Evolutionary conservation across 2,113 vertebrate genomes (phyloP), one percentile per base, ranked within the genome.

Genomic region (Cyanistes caeruleus): DNA sequence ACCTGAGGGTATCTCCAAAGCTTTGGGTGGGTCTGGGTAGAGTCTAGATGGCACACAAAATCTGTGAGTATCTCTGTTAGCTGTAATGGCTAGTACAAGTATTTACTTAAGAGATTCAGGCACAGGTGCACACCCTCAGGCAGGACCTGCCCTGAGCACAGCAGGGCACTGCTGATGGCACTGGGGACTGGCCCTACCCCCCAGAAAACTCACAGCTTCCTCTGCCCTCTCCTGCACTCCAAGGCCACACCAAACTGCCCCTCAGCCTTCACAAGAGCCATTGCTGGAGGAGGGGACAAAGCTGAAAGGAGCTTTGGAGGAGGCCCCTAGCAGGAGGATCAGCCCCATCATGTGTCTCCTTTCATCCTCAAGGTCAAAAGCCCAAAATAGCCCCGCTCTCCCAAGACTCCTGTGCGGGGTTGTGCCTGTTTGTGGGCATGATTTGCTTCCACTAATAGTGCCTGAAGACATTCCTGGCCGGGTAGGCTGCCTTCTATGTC

Each of bases 381-480:
- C 83, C 89, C 80, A 96, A 20, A 96, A 94, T 96, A 97, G 75
- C 30, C 35, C 5, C 0, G 14, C 77, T 65, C 97, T 89, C 73
- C 63, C 35, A 95, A 95, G 92, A 74, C 78, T 95, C 93, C 76
- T 89, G 90, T 3, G 9, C 0, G 5, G 87, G 91, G 77, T 95
- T 49, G 5, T 21, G 93, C 62, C 91, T 89, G 56, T n/a, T 78
- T 48, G 52, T 83, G 94, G 22, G 16, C 28, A 53, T 70, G 68
- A 53, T 70, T 30, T 53, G 68, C 68, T 70, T 70, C 68, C 68
- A 53, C 20, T 30, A 70, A 70, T 70, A 70, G 48, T 22, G 56
- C 96, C 83, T 1, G 41, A 87, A 98, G 97, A 97, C 97, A 96
- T 98, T 97, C 98, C 95, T 94, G 11, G 5, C 81, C 72, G 89